Evolutionary conservation across 2,797 vertebrate genomes (phyloP), one percentile per base, ranked within the genome.

Genomic region (Lacerta viridis): DNA sequence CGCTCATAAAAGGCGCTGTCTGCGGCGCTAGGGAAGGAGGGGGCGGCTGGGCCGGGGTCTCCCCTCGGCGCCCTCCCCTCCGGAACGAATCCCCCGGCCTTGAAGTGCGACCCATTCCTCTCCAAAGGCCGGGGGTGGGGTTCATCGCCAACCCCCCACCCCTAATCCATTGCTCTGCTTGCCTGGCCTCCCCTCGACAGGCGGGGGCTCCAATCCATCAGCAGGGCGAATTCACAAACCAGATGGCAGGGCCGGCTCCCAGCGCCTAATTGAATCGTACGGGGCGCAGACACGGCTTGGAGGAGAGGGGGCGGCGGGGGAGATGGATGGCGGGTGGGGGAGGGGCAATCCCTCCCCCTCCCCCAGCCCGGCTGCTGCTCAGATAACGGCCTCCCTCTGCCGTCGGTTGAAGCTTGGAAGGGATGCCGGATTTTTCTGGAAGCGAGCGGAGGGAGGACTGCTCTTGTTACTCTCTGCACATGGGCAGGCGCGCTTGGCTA

Each of bases 261-360:
- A 3, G 25, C 25, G 25, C 46, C 68, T 80, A 80, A 87, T 87
- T 87, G 77, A 87, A 87, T 87, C 50, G 77, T 87, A 13, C 85
- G 33, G 71, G 71, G 80, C 29, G 27, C 41, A 46, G 69, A 36
- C 69, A 64, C 27, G 69, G 50, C 11, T 20, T n/a, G 86, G 27
- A 64, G 50, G 4, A 41, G 75, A 10, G 64, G 20, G 64, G 15
- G n/a, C 25, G 41, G 75, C 74, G 39, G 39, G 50, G 50, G 50
- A 50, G 50, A 50, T 61, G 59, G 17, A 23, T 61, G 59, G 59
- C 10, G 18, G 71, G 18, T 18, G 55, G 7, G 20, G 15, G 29
- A 59, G 29, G 41, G n/a, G 11, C 1, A n/a, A 50, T 11, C 39
- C 8, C 55, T 33, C 36, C 20, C n/a, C 20, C 27, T 33, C 68